Conservation (phyloP, 53 echinoderm and acorn worm species). For the Echinarachnius parma region DNA sequence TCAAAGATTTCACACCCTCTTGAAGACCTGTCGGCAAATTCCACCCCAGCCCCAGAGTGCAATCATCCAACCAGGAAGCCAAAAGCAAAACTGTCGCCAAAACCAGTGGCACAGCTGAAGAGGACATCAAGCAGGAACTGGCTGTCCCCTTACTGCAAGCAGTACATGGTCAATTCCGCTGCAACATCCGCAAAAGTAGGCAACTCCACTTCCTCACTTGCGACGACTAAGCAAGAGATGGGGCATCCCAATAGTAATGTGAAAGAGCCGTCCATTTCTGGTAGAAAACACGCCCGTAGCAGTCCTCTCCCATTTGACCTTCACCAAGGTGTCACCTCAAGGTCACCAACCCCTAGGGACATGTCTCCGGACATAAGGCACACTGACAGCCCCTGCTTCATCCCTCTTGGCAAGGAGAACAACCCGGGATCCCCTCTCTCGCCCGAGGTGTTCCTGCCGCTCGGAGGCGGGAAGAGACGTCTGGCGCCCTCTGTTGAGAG, state of each 20-base stretch:
- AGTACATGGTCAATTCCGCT: constrained; percentile 19
- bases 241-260: too few species aligned
- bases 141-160: constrained; percentile 40
- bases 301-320: constrained; percentile 5
- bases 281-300: neutral
- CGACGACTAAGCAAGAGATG: too few species aligned
- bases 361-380: neutral
- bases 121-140: constrained; percentile 14
- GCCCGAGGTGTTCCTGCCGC: neutral
- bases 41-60: constrained; percentile 6
- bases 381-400: neutral
- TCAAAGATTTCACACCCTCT: constrained; percentile 22
- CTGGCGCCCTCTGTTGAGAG: constrained; percentile 32
- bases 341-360: neutral
- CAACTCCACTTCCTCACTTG: neutral
- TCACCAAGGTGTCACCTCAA: neutral
- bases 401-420: constrained; percentile 20
- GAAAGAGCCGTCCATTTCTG: neutral
- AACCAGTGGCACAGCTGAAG: neutral
- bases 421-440: neutral
- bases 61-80: too few species aligned
- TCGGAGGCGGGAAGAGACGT: neutral
- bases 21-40: constrained; percentile 1
- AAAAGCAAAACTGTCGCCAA: too few species aligned
- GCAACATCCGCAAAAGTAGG: neutral